A percentile compares a stretch with the other conserved stretches of the same genome.
phyloP scores from a whole-genome alignment of 2,113 vertebrate species.

The Melanerpes aurifrons region DNA sequence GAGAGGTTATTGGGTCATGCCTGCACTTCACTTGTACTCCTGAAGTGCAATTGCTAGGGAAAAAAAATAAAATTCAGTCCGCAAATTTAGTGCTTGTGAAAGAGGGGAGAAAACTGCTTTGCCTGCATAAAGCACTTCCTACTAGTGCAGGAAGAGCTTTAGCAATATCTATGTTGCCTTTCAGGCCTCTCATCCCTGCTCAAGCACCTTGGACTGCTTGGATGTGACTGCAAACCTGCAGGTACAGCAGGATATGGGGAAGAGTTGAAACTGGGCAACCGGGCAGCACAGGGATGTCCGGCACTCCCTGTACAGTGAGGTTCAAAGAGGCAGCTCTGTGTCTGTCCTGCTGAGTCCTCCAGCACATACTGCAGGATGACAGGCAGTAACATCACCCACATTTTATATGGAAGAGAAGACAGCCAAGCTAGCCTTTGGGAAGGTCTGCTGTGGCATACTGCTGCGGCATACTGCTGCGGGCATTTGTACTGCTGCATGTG shows the following conservation, averaged over 20 bases:
- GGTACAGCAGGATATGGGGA: not conserved
- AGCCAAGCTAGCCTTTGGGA: not conserved
- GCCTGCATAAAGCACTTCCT: slow-evolving; percentile 5
- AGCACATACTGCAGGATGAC: not conserved
- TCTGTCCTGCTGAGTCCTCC: not conserved
- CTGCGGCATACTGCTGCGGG: not conserved
- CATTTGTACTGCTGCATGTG: not conserved
- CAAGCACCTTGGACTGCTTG: not conserved
- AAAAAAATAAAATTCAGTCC: not conserved
- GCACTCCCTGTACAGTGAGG: fast-evolving
- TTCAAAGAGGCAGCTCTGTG: not conserved
- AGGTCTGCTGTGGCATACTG: not conserved
- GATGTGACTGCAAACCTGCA: not conserved
- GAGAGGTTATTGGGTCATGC: not conserved
- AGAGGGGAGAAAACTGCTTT: not conserved
- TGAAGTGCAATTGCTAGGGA: not conserved
- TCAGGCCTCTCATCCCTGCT: slow-evolving; percentile 8
- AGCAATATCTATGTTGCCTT: not conserved
- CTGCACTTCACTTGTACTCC: not conserved
- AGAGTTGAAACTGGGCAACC: not conserved
- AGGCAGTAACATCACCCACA: not conserved
- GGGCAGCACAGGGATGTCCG: not conserved
- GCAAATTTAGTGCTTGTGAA: not conserved
- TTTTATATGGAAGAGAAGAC: not conserved
- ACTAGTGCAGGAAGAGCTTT: not conserved